These are phyloP conservation scores for Drosophila robusta DNA, from an alignment of 2,888 invertebrate genomes.

Conservation along the genomic window DNA sequence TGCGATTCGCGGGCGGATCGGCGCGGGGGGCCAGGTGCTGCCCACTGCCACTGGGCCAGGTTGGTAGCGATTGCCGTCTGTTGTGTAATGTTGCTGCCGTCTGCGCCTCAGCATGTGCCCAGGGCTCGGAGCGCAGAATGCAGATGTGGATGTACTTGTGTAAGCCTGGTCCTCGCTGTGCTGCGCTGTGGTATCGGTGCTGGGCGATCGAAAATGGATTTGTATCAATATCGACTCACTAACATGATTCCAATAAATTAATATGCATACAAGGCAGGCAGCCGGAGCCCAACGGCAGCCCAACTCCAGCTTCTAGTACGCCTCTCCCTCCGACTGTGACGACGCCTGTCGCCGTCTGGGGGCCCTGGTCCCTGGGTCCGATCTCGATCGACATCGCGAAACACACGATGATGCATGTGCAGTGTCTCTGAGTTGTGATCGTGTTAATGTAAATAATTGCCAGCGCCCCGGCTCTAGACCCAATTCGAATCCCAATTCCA, in stretches of 20 bases:
- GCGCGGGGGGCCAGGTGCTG: constrained; percentile 14
- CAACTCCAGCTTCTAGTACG: constrained; percentile 35
- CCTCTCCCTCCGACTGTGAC: constrained; percentile 44
- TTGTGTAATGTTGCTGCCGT: constrained; percentile 74
- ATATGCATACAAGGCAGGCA: constrained; percentile 80
- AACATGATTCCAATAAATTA: constrained; percentile 85
- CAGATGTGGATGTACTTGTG: constrained; percentile 25
- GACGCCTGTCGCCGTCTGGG: constrained; percentile 47
- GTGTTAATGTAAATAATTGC: constrained; percentile 85
- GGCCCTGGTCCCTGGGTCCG: constrained; percentile 17
- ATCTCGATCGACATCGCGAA: constrained; percentile 77
- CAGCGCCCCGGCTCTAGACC: constrained; percentile 53
- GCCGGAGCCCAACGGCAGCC: constrained; percentile 19
- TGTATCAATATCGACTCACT: constrained; percentile 85
- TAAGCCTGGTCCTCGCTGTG: constrained; percentile 17
- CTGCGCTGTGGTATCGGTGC: constrained; percentile 61
- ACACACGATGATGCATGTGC: constrained; percentile 83
- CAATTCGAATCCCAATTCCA: neutral
- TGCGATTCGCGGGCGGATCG: constrained; percentile 58
- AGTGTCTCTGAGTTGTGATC: constrained; percentile 83
- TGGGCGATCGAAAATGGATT: constrained; percentile 84
- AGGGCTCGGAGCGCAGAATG: constrained; percentile 21
- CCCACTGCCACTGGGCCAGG: constrained; percentile 38
- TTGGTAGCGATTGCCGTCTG: constrained; percentile 40
- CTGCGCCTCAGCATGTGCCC: constrained; percentile 62